Evolutionary conservation across 2,113 vertebrate genomes (phyloP).

Genomic region (Oncorhynchus keta): DNA sequence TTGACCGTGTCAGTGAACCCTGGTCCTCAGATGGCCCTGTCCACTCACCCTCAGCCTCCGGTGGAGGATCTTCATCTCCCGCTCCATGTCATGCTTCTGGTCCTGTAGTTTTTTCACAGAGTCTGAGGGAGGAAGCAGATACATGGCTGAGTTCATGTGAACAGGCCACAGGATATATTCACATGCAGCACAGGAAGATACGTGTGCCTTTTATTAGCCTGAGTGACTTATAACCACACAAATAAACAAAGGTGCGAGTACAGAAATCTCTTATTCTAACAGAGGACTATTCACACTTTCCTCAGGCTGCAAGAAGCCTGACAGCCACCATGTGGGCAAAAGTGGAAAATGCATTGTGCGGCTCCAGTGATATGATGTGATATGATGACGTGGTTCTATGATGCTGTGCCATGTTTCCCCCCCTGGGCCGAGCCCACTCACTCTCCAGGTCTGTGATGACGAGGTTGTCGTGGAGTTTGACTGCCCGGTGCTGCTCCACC

Average conservation of each 20-base stretch:
- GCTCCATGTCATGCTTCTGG: slow-evolving; percentile 95
- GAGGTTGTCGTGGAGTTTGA: slow-evolving; percentile 96
- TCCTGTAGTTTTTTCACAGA: slow-evolving; percentile 95
- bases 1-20: not conserved
- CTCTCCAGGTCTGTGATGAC: slow-evolving; percentile 93
- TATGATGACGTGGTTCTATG: no score
- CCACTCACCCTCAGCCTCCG: slow-evolving; percentile 84
- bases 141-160: slow-evolving; percentile 4
- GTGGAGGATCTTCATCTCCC: slow-evolving; percentile 95
- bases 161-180: not conserved
- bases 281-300: not conserved
- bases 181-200: slow-evolving; percentile 1
- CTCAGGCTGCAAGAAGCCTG: not conserved
- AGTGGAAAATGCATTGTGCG: slow-evolving; percentile 3
- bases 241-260: no score
- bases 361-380: not conserved
- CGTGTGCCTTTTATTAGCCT: no score
- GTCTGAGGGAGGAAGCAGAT: slow-evolving; percentile 69
- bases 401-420: not conserved
- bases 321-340: slow-evolving; percentile 17
- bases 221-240: no score
- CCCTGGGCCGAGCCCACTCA: slow-evolving; percentile 65
- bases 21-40: not conserved
- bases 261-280: not conserved
- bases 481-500: slow-evolving; percentile 92